These are phyloP conservation scores for Bombyx mori DNA, from an alignment of 1,140 invertebrate species.

Conservation along the genomic window DNA sequence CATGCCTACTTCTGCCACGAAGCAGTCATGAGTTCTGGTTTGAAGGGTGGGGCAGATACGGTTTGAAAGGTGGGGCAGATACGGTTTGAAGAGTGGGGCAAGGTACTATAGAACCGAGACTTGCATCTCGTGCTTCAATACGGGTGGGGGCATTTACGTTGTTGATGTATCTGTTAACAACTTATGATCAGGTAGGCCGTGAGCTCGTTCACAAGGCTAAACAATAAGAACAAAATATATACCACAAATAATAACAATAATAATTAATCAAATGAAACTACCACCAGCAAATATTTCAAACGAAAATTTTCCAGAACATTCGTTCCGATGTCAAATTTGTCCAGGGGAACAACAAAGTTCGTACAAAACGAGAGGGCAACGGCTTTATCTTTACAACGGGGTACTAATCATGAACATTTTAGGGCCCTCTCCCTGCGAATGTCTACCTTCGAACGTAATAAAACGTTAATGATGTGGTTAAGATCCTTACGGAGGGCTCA, in stretches of 20 bases:
- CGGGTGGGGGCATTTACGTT: no score
- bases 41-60: no score
- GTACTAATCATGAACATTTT: conserved; percentile 12
- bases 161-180: no score
- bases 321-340: neutral
- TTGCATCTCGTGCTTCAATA: no score
- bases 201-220: no score
- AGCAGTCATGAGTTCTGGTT: no score
- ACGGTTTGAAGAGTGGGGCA: no score
- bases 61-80: no score
- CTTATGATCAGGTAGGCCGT: no score
- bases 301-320: conserved; percentile 3
- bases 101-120: no score
- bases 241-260: neutral
- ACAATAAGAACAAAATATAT: no score
- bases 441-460: conserved; percentile 9
- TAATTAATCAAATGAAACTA: conserved; percentile 1
- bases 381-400: conserved; percentile 4
- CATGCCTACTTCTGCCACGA: no score
- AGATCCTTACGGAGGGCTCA: conserved; percentile 5
- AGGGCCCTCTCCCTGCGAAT: conserved; percentile 1
- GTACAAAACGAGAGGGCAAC: neutral
- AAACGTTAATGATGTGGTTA: conserved; percentile 10
- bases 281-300: conserved; percentile 1
- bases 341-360: conserved; percentile 1